Evolutionary conservation across 2,888 invertebrate species (phyloP).

Genomic region (Belgica antarctica): DNA sequence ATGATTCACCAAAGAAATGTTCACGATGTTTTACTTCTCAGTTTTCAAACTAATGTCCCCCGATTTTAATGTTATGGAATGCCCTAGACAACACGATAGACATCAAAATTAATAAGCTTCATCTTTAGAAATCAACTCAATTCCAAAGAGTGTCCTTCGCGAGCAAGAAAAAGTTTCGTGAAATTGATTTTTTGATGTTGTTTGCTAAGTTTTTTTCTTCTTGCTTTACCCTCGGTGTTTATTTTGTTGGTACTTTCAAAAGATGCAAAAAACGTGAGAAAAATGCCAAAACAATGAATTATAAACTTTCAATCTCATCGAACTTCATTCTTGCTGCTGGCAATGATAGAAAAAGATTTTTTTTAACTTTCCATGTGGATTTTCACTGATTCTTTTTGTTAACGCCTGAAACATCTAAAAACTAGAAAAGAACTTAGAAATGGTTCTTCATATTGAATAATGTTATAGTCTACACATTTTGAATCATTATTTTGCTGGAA

Average conservation of each 20-base stretch:
- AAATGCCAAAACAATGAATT: conserved; percentile 32
- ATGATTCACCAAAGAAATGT: no score
- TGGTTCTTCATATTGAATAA: no score
- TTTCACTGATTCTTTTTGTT: not conserved
- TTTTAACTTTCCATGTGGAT: conserved; percentile 1
- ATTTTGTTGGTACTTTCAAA: no score
- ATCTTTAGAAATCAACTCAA: no score
- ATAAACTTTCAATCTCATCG: conserved; percentile 24
- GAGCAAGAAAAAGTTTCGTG: not conserved
- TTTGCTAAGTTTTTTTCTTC: not conserved
- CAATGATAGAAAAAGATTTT: not conserved
- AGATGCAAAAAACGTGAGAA: conserved; percentile 26
- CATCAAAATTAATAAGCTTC: no score
- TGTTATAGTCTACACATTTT: no score
- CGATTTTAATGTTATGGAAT: no score
- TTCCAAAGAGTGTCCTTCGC: not conserved
- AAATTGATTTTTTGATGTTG: conserved; percentile 26
- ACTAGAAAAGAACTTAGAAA: no score
- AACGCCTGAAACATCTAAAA: not conserved
- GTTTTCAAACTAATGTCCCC: no score
- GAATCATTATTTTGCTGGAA: no score
- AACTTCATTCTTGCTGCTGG: not conserved
- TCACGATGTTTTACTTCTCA: no score
- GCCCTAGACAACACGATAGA: not conserved
- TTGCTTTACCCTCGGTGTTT: not conserved